Evolutionary conservation across 2,797 vertebrate species (phyloP), one percentile per base, ranked within the genome.

Genomic region (Macropus fuliginosus): DNA sequence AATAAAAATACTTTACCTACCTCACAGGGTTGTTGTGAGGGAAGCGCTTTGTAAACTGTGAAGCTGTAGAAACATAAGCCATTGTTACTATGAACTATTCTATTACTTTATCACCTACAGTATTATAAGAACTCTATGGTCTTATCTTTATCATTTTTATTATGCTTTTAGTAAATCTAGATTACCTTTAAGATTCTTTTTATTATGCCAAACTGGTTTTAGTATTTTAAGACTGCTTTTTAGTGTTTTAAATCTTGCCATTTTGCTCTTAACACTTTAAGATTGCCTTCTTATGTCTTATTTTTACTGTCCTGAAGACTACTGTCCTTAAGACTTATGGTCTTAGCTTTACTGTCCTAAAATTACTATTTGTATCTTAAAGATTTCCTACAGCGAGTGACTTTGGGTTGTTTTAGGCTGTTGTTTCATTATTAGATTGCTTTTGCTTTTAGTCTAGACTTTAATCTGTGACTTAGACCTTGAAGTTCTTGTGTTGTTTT

Each of bases 21-120:
- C 74, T 87, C 74, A 87, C 74, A 87, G 74, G 74, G 74, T 87
- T 87, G 74, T 87, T 87, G 74, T 87, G 74, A 87, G 74, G 74
- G 40, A 87, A 87, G 40, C 10, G 74, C 40, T 87, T 87, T 87
- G 74, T 87, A 87, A 87, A 87, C 74, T 87, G 74, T 87, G 74
- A 87, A 87, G 74, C 74, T 87, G 40, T 87, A 87, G 74, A 87
- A 87, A 87, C 74, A 46, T 28, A 46, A 46, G 40, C 74, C 74
- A 87, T 87, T 87, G 74, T 87, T 87, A 81, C 24, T 81, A 46
- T 87, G 40, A 74, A 28, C 40, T 87, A 50, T 21, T 50, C 27
- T 87, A 50, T 87, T 87, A 28, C 50, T 87, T 27, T 87, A 87
- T 50, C 40, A 50, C 74, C 40, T 27, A 40, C 40, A 46, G 8